phyloP scores from a whole-genome alignment of 2,888 invertebrate genomes.

The Drosophila borborema region DNA sequence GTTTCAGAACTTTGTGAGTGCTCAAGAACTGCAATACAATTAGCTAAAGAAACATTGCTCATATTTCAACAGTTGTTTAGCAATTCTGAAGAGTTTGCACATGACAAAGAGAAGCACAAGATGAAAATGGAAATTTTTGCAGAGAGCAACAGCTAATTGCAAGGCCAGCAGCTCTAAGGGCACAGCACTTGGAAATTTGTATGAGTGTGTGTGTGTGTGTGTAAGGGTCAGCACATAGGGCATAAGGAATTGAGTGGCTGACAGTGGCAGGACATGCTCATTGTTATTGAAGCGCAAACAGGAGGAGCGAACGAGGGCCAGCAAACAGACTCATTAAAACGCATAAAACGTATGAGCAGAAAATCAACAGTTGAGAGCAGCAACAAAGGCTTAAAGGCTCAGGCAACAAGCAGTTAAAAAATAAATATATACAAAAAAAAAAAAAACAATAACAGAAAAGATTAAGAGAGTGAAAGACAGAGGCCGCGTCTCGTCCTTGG shows the following conservation, averaged over 20 bases:
- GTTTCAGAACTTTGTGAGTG: not conserved
- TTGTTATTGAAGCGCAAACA: constrained; percentile 69
- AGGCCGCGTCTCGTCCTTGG: constrained; percentile 46
- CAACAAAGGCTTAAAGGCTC: constrained; percentile 3
- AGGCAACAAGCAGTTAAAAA: constrained; percentile 17
- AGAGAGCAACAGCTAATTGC: constrained; percentile 71
- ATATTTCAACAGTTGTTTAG: constrained; percentile 44
- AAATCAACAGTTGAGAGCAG: constrained; percentile 58
- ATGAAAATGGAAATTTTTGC: constrained; percentile 39
- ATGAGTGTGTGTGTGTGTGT: constrained; percentile 18
- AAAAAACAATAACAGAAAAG: not conserved
- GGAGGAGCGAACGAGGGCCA: not conserved
- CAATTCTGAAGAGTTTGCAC: constrained; percentile 42
- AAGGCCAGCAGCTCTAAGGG: constrained; percentile 73
- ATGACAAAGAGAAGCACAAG: constrained; percentile 30
- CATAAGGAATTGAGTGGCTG: constrained; percentile 20
- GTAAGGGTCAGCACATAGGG: constrained; percentile 48
- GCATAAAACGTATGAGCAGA: constrained; percentile 66
- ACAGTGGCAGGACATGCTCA: constrained; percentile 48
- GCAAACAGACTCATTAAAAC: constrained; percentile 70
- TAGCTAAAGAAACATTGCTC: constrained; percentile 53
- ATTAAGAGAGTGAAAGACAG: constrained; percentile 5
- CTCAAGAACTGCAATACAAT: constrained; percentile 55
- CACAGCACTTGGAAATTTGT: not conserved
- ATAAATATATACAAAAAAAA: constrained; percentile 11